Evolutionary conservation across 2,797 vertebrate genomes (phyloP).

Genomic region (Leucoraja ocellata): DNA sequence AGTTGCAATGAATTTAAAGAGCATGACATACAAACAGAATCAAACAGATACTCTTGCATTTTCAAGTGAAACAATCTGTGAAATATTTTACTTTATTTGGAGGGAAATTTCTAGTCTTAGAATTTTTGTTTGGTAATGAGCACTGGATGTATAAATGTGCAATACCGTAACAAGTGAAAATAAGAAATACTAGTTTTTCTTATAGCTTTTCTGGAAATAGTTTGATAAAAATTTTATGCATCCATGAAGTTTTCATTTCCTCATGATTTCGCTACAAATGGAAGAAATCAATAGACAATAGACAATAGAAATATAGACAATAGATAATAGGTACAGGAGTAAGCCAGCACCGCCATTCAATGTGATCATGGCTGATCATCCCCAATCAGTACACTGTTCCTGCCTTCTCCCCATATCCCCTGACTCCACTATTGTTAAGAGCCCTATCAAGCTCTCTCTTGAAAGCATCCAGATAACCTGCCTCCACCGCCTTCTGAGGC

Average conservation of each 20-base stretch:
- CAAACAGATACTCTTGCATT: neutral
- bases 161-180: neutral
- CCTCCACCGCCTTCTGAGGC: too few relatives aligned
- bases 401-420: too few relatives aligned
- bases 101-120: neutral
- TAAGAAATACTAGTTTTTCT: neutral
- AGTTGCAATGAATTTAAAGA: neutral
- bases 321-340: too few relatives aligned
- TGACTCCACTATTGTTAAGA: too few relatives aligned
- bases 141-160: neutral
- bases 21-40: neutral
- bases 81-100: neutral
- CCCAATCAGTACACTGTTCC: too few relatives aligned
- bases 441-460: too few relatives aligned
- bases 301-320: too few relatives aligned
- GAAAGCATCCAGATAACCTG: too few relatives aligned
- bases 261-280: neutral
- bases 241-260: neutral
- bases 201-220: neutral
- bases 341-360: too few relatives aligned
- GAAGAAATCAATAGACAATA: neutral
- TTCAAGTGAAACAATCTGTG: neutral
- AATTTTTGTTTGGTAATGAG: neutral
- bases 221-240: neutral
- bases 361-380: too few relatives aligned